Evolutionary conservation across 2,113 vertebrate genomes (phyloP), one percentile per base, ranked within the genome.

Genomic region (Etia nguti): DNA sequence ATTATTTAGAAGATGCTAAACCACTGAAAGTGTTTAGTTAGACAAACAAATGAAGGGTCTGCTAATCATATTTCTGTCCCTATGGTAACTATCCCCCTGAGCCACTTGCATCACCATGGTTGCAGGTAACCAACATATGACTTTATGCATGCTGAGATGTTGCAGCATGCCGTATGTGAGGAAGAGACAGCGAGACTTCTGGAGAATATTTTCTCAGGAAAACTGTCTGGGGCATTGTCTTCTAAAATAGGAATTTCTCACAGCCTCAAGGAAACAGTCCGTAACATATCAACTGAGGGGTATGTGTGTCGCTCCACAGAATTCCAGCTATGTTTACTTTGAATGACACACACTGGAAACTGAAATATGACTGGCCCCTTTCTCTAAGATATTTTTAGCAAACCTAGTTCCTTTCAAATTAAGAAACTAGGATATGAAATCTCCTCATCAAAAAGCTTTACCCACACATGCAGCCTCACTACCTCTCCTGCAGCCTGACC

Each of bases 251-350:
- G 86, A 93, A 87, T 88, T 92, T 87, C 88, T 92, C 62, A 82
- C 87, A 24, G 86, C 70, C 81, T 89, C 48, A 24, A 68, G 75
- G 80, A 95, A 93, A 80, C 36, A 41, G 77, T 43, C 85, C 79
- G 70, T 8, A 81, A 70, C 31, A 80, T 48, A 83, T 91, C 82
- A 29, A 46, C 43, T 36, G 55, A 75, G 84, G 83, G 88, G 85
- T 86, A 80, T 88, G 86, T 85, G 84, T 86, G 79, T 81, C 1
- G 22, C 73, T 79, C 89, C 60, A 62, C 82, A 80, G 57, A 90
- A 92, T 92, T 91, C 83, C 85, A 88, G 83, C 77, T 75, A 86
- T 94, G 92, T 92, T 94, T 94, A 81, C 90, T 92, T 92, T 89
- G 90, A 93, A 82, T 6, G 79, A 92, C 89, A 85, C 84, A 86